Conservation (phyloP, 2,113 vertebrate species). For the Pelvicachromis taeniatus region DNA sequence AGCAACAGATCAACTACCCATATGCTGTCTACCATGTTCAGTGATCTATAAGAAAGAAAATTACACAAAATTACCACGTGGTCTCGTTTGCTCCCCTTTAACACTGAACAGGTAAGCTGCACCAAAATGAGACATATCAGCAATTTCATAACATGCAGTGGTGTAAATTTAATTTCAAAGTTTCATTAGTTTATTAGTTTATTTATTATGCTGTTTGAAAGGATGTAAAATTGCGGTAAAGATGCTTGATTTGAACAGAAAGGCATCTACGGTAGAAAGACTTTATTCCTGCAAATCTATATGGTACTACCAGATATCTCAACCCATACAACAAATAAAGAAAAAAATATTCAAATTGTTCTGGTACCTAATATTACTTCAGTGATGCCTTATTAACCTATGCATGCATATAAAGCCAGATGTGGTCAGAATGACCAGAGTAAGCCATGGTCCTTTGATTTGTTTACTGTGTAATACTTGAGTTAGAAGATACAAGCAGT, state of each 20-base stretch:
- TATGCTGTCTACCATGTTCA: not conserved
- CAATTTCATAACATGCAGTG: not conserved
- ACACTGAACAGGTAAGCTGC: not conserved
- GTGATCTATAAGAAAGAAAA: not conserved
- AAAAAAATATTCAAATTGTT: not conserved
- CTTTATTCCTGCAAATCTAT: not conserved
- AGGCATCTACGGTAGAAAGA: not conserved
- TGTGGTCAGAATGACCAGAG: not conserved
- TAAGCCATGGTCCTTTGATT: not conserved
- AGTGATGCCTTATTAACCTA: not conserved
- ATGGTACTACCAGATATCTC: not conserved
- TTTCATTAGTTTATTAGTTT: not conserved
- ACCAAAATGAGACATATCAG: not conserved
- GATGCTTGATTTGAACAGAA: not conserved
- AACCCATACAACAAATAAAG: not conserved
- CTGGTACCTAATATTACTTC: not conserved
- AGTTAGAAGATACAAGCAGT: not conserved
- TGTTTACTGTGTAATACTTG: not conserved
- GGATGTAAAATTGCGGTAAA: not conserved
- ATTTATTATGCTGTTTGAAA: not conserved
- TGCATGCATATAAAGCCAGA: not conserved
- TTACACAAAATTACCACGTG: not conserved
- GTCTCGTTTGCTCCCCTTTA: rapidly evolving
- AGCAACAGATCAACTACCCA: not conserved
- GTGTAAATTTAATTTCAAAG: not conserved